Base-by-base conservation (phyloP, 2,797 vertebrate genomes). In the Micrastur ruficollis region DNA sequence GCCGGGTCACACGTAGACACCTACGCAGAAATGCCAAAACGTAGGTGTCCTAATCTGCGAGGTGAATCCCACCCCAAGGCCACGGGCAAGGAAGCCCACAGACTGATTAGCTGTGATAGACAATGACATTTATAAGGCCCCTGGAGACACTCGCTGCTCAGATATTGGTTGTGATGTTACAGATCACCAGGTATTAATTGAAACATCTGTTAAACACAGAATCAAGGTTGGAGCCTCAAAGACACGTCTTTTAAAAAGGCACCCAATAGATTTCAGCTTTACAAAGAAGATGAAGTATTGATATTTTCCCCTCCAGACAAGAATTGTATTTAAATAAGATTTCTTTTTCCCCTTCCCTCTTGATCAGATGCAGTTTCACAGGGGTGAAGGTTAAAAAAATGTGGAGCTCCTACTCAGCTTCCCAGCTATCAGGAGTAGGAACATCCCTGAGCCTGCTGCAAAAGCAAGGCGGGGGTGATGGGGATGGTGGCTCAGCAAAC, bases 301-400 rank as follows among this genome's bases (percentile, higher is more conserved):
- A 79, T 68, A 73, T 94, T 86, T 86, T 42, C 40, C 63, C 40
- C 52, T 92, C 36, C 67, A 88, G 82, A 79, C 44, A 86, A 52
- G 49, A 89, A 95, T 23, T 44, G 23, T 78, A 74, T 95, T 94
- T 81, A 53, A 86, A 93, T 87, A 32, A 32, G 86, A 94, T 74
- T 74, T 81, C 59, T 72, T 27, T 46, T 16, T 13, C 0, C 2
- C 17, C 23, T 62, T 56, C 5, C 6, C 9, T 55, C 20, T 46
- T 66, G 70, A 89, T 47, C 53, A 72, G 16, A 29, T 61, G 44
- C 11, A 62, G 26, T 87, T 84, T 87, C 42, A 76, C 44, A 23
- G 4, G 19, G 47, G 38, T 67, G 47, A 86, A 36, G 56, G 62
- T 53, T 49, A 8, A 34, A 61, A 53, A 22, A 44, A 3, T 0